Conservation (phyloP, 2,797 vertebrate species). For the Cyprinodon diabolis region DNA sequence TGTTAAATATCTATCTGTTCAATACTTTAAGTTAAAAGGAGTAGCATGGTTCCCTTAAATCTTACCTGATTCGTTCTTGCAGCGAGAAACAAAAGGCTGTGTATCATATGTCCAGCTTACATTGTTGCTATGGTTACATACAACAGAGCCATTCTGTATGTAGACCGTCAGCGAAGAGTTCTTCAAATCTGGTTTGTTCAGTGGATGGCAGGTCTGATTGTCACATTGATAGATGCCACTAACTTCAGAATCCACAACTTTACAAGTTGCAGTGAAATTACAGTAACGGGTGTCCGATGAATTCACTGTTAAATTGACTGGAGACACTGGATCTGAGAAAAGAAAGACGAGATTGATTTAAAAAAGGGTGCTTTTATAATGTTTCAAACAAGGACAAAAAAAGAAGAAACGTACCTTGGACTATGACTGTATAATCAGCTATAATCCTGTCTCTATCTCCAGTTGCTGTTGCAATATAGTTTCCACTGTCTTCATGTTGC, state of each 20-base stretch:
- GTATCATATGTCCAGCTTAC: conserved; percentile 15
- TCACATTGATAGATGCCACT: conserved; percentile 11
- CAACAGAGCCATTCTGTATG: conserved; percentile 3
- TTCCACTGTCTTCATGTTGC: background rate
- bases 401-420: conserved; percentile 14
- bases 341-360: background rate
- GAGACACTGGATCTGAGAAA: too few relatives aligned
- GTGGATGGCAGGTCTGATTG: conserved; percentile 9
- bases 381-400: conserved; percentile 3
- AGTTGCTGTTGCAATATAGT: background rate
- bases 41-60: too few relatives aligned
- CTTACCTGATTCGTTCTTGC: background rate
- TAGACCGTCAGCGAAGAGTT: conserved; percentile 1
- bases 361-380: background rate
- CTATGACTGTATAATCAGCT: conserved; percentile 7
- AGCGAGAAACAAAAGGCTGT: background rate
- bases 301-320: too few relatives aligned
- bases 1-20: background rate
- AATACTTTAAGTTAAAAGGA: too few relatives aligned
- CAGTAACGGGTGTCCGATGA: too few relatives aligned
- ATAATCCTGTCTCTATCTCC: fast-evolving
- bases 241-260: background rate
- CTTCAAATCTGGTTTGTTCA: background rate
- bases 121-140: conserved; percentile 66
- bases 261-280: too few relatives aligned